Percentiles rank a stretch among this genome's conserved stretches.
These are phyloP conservation scores for Drosophila subpulchrella DNA, from an alignment of 1,140 invertebrate species.

Conservation along the genomic window DNA sequence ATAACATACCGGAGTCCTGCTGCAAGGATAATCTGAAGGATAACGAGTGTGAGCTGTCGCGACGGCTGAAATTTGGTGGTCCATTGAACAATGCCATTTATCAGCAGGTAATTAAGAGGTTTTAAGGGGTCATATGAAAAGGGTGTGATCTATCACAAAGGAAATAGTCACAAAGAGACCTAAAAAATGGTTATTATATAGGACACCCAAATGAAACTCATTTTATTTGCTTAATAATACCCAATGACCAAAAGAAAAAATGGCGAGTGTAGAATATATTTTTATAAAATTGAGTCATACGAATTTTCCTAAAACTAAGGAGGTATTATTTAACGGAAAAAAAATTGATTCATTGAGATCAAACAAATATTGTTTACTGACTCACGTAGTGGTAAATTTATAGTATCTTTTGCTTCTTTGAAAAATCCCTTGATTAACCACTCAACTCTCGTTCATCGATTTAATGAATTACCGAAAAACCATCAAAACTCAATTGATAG, in stretches of 20 bases:
- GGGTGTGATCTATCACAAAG: too few relatives aligned
- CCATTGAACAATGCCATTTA: conserved; percentile 85
- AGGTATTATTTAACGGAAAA: neutral
- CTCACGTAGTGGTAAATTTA: neutral
- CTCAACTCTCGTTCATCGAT: conserved; percentile 6
- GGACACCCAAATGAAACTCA: too few relatives aligned
- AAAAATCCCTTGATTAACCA: conserved; percentile 1
- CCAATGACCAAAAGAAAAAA: neutral
- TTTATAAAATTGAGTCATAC: neutral
- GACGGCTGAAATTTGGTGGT: conserved; percentile 85
- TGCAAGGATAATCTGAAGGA: conserved; percentile 85
- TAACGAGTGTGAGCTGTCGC: conserved; percentile 84
- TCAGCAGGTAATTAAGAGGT: conserved; percentile 85
- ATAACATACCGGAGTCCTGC: conserved; percentile 87
- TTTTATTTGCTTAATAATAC: too few relatives aligned
- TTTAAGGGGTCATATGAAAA: too few relatives aligned
- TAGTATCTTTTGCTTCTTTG: neutral
- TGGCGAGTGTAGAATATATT: neutral
- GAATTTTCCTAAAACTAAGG: neutral
- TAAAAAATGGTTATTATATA: too few relatives aligned
- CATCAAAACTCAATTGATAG: conserved; percentile 34
- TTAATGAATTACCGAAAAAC: conserved; percentile 21
- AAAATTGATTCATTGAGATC: neutral
- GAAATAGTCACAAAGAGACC: too few relatives aligned
- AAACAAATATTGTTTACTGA: neutral